Percentiles rank a stretch among this genome's conserved stretches.
phyloP scores from a whole-genome alignment of 1,140 invertebrate genomes.

The Melipona quadrifasciata region DNA sequence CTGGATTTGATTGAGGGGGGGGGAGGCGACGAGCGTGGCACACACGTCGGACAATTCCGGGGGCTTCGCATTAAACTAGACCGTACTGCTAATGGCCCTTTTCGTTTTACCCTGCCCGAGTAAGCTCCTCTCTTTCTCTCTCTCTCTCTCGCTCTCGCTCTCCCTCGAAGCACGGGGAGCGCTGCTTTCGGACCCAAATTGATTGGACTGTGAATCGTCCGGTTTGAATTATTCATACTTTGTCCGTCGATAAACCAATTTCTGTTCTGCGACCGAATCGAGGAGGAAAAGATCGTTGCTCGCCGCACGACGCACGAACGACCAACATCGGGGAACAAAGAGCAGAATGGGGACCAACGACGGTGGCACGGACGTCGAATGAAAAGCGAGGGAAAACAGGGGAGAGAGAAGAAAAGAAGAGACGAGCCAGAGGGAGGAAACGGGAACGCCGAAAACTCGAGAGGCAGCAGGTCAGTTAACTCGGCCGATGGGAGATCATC shows the following conservation, averaged over 20 bases:
- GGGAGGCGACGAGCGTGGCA: neutral
- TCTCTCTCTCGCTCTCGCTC: no score
- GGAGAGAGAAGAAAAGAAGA: neutral
- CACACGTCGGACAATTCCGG: slow-evolving; percentile 1
- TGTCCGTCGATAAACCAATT: slow-evolving; percentile 72
- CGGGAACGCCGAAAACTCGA: slow-evolving; percentile 23
- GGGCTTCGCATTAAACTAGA: slow-evolving; percentile 60
- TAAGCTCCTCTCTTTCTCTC: slow-evolving; percentile 14
- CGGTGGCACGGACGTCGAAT: neutral
- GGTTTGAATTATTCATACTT: slow-evolving; percentile 80
- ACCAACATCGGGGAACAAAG: slow-evolving; percentile 48
- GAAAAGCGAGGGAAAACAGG: neutral
- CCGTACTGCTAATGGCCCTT: slow-evolving; percentile 63
- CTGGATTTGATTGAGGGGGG: slow-evolving; percentile 18
- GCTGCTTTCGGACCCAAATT: slow-evolving; percentile 73
- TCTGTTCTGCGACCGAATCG: slow-evolving; percentile 60
- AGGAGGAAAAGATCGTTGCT: slow-evolving; percentile 64
- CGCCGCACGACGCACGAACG: slow-evolving; percentile 56
- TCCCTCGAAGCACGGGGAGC: neutral
- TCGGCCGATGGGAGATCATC: slow-evolving; percentile 49
- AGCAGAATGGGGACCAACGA: slow-evolving; percentile 2
- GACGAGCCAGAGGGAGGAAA: no score
- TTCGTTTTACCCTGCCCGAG: slow-evolving; percentile 53
- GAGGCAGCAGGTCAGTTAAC: slow-evolving; percentile 50
- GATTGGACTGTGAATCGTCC: slow-evolving; percentile 77